Base-by-base conservation (phyloP, 2,888 invertebrate species). In the Holacanthella duospinosa region DNA sequence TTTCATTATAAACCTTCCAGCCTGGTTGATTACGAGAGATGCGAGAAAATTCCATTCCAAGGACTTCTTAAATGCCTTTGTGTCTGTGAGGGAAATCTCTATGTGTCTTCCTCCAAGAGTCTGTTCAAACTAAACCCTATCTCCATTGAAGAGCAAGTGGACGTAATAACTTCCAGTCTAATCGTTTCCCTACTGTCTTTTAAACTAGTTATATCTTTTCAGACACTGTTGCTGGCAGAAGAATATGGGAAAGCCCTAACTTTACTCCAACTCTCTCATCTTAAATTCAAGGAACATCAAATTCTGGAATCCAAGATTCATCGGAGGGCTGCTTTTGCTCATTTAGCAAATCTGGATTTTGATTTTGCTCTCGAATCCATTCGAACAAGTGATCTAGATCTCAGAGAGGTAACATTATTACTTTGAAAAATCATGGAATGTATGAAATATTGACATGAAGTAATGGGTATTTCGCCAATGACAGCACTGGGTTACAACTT, bases 101-200 rank as follows among this genome's bases (percentile, higher is more conserved):
- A 79, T 73, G 77, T 80, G 6, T 76, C 78, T 12, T 79, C 81
- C 9, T 68, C 74, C 4, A 75, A 76, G 61, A 77, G 79, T 60
- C 75, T 81, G 24, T 80, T 79, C 68, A 75, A 77, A 55, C 74
- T 82, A 43, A 75, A 78, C 29, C 79, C 81, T 4, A 77, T 81
- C 12, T 79, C 81, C 9, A 79, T 80, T 76, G 78, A 80, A 65
- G 79, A 79, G 72, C 81, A 82, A 76, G 80, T 81, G 60, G 72
- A 75, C 66, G 75, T 75, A 69, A 61, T 59, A 36, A 44, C 26
- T 59, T 3, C 6, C 36, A 36, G 36, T 9, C 12, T n/a, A 21
- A 48, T 21, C 48, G 21, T n/a, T 36, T 36, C n/a, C 36, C 16
- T 21, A 48, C 12, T 48, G 4, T 48, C 48, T 21, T 48, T n/a